A percentile compares a stretch with the other conserved stretches of the same genome.
Conservation (phyloP, 2,888 invertebrate species). For the Macrosiphum euphorbiae region DNA sequence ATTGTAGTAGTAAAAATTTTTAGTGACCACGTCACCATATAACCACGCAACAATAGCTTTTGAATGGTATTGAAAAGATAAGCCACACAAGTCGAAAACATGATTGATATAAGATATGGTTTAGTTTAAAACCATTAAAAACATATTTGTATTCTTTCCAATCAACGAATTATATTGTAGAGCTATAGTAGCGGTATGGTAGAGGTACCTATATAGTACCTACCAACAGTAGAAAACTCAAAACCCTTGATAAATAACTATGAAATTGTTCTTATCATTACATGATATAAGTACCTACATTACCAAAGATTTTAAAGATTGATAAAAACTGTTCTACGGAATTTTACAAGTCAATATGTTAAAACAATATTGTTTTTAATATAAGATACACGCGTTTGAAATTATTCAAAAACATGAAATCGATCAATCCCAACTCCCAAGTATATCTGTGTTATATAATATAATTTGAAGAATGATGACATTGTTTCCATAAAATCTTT, state of each 20-base stretch:
- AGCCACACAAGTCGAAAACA: constrained; percentile 36
- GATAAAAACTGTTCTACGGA: neutral
- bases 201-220: neutral
- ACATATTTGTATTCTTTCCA: neutral
- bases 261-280: neutral
- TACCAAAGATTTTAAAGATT: neutral
- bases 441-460: neutral
- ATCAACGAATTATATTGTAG: neutral
- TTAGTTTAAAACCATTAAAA: neutral
- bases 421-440: neutral
- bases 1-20: constrained; percentile 43
- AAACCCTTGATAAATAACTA: neutral
- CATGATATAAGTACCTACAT: neutral
- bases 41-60: constrained; percentile 28
- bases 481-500: neutral
- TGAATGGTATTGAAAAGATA: constrained; percentile 36
- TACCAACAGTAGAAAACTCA: neutral
- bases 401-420: neutral
- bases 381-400: neutral
- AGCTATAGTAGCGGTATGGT: no score
- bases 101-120: neutral
- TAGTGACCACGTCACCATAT: constrained; percentile 31
- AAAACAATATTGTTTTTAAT: neutral
- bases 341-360: neutral
- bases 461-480: neutral